Evolutionary conservation across 2,113 vertebrate genomes (phyloP), one percentile per base, ranked within the genome.

Genomic region (Platycercus adscitus): DNA sequence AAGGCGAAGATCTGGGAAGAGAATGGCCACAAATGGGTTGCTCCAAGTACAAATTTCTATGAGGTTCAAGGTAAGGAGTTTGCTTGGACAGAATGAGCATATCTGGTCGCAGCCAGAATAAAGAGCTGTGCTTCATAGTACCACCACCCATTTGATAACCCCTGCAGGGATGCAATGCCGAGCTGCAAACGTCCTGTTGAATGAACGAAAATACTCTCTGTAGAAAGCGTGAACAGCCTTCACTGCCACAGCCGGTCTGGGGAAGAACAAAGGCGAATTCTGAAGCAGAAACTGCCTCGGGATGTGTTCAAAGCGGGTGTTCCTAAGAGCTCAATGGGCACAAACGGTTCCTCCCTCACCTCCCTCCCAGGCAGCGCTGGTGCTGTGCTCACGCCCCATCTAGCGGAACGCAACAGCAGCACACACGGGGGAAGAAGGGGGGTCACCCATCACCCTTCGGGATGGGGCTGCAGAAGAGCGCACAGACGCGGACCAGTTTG

Each of bases 271-370:
- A 76, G 78, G 63, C 14, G 20, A 37, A n/a, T 31, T 50, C 78
- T 46, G 43, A 70, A 47, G 28, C 21, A 53, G 2, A 71, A 52
- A 41, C 73, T 17, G 7, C 56, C 37, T 1, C 3, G 53, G 63
- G 82, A 69, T 6, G n/a, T 2, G 7, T 1, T 52, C 79, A 47
- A 17, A 72, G 81, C 0, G 9, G 49, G 13, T 37, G 19, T 56
- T 53, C 18, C 0, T 2, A 12, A 69, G 29, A 46, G 7, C 12
- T 9, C 35, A 16, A 0, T 0, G 3, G 41, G 25, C 37, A 50
- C 35, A 41, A 65, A 43, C 7, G 46, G 20, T 21, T 64, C 68
- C 53, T 15, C 12, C 46, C 7, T 5, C 37, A 4, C 25, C 37
- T 10, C 9, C 6, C 44, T 16, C 66, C 20, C 10, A 4, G 6